phyloP scores from a whole-genome alignment of 2,113 vertebrate species.

The Collichthys lucidus region DNA sequence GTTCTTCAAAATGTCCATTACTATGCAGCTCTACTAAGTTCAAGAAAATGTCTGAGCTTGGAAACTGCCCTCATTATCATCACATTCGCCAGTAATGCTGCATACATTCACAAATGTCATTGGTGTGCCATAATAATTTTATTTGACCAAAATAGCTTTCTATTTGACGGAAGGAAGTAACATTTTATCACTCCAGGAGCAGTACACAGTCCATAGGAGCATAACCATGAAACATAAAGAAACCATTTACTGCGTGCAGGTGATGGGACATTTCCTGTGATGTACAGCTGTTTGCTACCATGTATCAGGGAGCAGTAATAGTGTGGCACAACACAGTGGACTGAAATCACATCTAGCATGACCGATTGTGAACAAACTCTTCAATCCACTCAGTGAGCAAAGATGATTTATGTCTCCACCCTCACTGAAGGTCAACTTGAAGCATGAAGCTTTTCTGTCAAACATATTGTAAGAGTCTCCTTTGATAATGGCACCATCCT shows the following conservation, averaged over 20 bases:
- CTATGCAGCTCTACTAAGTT: slow-evolving; percentile 3
- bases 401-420: slow-evolving; percentile 35
- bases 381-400: slow-evolving; percentile 38
- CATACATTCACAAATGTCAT: slow-evolving; percentile 33
- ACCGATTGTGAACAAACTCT: slow-evolving; percentile 44
- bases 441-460: background rate
- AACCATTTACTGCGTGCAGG: slow-evolving; percentile 35
- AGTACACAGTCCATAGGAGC: background rate
- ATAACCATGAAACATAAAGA: slow-evolving; percentile 31
- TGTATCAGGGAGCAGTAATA: slow-evolving; percentile 55
- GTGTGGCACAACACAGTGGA: slow-evolving; percentile 10
- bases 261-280: slow-evolving; percentile 48
- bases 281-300: slow-evolving; percentile 38
- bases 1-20: slow-evolving; percentile 49
- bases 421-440: slow-evolving; percentile 49
- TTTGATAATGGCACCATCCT: slow-evolving; percentile 3
- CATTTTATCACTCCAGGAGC: slow-evolving; percentile 41
- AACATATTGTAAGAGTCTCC: background rate
- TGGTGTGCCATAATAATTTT: slow-evolving; percentile 13
- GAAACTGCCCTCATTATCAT: slow-evolving; percentile 15
- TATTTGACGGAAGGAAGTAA: slow-evolving; percentile 11
- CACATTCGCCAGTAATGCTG: background rate
- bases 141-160: slow-evolving; percentile 3
- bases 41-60: slow-evolving; percentile 12
- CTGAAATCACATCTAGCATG: slow-evolving; percentile 37